Evolutionary conservation across 1,140 invertebrate genomes (phyloP).

Genomic region (Saccostrea echinata): DNA sequence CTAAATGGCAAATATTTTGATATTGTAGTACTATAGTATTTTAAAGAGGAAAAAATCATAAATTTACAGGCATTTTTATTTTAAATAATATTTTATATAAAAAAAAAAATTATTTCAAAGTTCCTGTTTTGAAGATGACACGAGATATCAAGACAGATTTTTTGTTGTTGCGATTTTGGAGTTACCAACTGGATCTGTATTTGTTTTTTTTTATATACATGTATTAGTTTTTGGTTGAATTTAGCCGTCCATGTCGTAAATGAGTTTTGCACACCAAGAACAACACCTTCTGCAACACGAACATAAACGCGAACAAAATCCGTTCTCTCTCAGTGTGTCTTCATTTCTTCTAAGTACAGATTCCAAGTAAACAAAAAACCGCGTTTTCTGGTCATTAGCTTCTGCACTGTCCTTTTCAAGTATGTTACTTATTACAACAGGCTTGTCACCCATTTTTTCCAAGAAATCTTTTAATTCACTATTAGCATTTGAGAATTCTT

Average conservation of each 20-base stretch:
- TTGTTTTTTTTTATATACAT: background rate
- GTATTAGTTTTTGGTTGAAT: background rate
- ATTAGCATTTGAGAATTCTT: background rate
- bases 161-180: too few species aligned
- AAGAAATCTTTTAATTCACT: background rate
- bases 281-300: background rate
- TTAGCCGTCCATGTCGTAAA: background rate
- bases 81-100: too few species aligned
- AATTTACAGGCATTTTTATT: too few species aligned
- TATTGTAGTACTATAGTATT: too few species aligned
- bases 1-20: too few species aligned
- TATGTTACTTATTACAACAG: background rate
- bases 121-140: too few species aligned
- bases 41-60: too few species aligned
- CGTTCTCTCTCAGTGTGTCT: background rate
- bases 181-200: too few species aligned
- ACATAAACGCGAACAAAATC: background rate
- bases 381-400: background rate
- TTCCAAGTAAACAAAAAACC: background rate
- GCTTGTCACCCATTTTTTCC: background rate
- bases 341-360: background rate
- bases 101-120: too few species aligned
- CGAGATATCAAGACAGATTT: too few species aligned
- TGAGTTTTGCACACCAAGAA: background rate
- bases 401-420: background rate